These are phyloP conservation scores for Tholera decimalis DNA, from an alignment of 2,888 invertebrate genomes.

Conservation along the genomic window DNA sequence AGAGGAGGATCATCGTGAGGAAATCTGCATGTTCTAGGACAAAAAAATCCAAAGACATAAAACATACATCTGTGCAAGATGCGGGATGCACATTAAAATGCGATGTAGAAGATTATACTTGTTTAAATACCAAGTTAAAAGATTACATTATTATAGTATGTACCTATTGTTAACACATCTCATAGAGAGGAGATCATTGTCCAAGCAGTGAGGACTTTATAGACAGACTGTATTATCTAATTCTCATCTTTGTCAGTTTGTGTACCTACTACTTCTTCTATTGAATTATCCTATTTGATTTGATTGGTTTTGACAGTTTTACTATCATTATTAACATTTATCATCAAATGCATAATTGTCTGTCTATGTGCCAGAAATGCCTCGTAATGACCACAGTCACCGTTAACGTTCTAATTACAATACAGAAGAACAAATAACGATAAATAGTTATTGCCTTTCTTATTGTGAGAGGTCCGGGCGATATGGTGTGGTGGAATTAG, in stretches of 20 bases:
- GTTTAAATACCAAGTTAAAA: no score
- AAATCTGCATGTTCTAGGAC: no score
- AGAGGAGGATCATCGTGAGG: no score
- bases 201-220: no score
- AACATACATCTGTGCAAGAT: no score
- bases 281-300: not conserved
- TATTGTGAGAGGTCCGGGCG: conserved; percentile 36
- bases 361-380: conserved; percentile 38
- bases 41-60: no score
- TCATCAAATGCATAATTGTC: not conserved
- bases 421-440: conserved; percentile 40
- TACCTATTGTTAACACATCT: no score
- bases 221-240: no score
- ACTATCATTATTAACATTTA: not conserved
- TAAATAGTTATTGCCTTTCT: conserved; percentile 47
- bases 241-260: conserved; percentile 35
- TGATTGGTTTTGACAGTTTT: not conserved
- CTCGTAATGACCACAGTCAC: conserved; percentile 14
- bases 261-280: conserved; percentile 1
- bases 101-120: no score
- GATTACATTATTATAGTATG: no score
- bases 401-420: conserved; percentile 25
- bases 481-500: conserved; percentile 21
- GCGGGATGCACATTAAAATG: no score
- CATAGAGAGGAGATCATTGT: no score